phyloP scores from a whole-genome alignment of 2,888 invertebrate genomes.

The Drosophila tripunctata region DNA sequence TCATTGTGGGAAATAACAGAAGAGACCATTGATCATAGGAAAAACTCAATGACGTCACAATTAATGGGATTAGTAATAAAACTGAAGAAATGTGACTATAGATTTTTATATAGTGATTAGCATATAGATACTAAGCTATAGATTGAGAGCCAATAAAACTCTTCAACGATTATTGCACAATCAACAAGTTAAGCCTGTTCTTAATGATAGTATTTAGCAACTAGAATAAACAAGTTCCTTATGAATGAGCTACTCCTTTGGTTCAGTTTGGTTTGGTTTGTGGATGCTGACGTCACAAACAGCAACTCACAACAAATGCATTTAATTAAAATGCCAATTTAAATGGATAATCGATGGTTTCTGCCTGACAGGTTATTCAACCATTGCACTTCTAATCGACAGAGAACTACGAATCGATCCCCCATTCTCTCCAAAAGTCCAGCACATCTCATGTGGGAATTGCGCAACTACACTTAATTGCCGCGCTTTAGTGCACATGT shows the following conservation, averaged over 20 bases:
- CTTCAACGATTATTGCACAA: not conserved
- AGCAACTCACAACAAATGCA: constrained; percentile 21
- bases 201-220: not conserved
- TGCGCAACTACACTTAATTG: constrained; percentile 15
- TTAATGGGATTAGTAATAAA: not conserved
- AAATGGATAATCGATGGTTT: constrained; percentile 27
- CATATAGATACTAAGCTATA: constrained; percentile 4
- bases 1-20: constrained; percentile 12
- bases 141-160: not conserved
- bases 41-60: constrained; percentile 25
- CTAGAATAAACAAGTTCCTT: not conserved
- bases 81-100: not conserved
- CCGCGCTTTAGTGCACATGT: constrained; percentile 7
- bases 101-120: constrained; percentile 7
- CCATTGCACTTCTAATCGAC: constrained; percentile 15
- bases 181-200: constrained; percentile 8
- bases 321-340: constrained; percentile 52
- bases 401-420: not conserved
- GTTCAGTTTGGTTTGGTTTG: no score
- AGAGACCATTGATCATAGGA: not conserved
- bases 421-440: no score
- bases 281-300: constrained; percentile 18
- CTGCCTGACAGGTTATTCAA: constrained; percentile 9
- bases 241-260: constrained; percentile 4
- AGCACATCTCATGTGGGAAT: not conserved